Evolutionary conservation across 2,113 vertebrate species (phyloP).

Genomic region (Corvus hawaiiensis): DNA sequence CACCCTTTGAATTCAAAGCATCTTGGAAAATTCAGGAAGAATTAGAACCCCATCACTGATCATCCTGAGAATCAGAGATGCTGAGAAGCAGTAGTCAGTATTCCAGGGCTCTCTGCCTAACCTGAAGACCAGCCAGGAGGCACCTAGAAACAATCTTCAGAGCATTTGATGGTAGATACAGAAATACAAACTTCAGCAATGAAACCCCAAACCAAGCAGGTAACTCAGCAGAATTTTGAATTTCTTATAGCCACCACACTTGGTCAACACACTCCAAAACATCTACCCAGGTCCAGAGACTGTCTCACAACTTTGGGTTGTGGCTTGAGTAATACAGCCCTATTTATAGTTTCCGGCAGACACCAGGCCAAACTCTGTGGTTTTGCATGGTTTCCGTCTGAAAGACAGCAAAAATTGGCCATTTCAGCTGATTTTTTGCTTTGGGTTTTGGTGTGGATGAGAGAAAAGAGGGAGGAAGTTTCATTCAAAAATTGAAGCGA

Average conservation of each 20-base stretch:
- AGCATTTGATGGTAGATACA: not conserved
- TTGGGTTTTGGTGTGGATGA: conserved; percentile 18
- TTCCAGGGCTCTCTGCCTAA: not conserved
- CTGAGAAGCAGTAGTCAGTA: not conserved
- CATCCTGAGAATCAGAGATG: not conserved
- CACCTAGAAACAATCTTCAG: not conserved
- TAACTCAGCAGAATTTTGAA: conserved; percentile 10
- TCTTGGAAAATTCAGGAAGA: not conserved
- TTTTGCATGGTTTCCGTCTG: conserved; percentile 50
- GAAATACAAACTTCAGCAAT: not conserved
- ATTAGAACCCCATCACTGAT: not conserved
- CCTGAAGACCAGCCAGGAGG: not conserved
- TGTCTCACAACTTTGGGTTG: conserved; percentile 35
- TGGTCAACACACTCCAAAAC: conserved; percentile 9
- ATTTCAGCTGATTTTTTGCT: conserved; percentile 49
- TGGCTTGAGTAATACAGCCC: conserved; percentile 24
- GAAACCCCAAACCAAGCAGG: not conserved
- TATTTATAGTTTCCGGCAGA: conserved; percentile 50
- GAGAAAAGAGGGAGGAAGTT: not conserved
- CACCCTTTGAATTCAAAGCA: not conserved
- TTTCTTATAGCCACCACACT: conserved; percentile 7
- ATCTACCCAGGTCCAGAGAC: not conserved
- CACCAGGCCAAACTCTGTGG: conserved; percentile 38
- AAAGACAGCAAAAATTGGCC: conserved; percentile 10
- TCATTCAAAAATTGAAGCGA: conserved; percentile 28